A percentile compares a stretch with the other conserved stretches of the same genome.
These are phyloP conservation scores for Brachionus asplanchnoidis DNA, from an alignment of 1,140 invertebrate genomes.

Conservation along the genomic window DNA sequence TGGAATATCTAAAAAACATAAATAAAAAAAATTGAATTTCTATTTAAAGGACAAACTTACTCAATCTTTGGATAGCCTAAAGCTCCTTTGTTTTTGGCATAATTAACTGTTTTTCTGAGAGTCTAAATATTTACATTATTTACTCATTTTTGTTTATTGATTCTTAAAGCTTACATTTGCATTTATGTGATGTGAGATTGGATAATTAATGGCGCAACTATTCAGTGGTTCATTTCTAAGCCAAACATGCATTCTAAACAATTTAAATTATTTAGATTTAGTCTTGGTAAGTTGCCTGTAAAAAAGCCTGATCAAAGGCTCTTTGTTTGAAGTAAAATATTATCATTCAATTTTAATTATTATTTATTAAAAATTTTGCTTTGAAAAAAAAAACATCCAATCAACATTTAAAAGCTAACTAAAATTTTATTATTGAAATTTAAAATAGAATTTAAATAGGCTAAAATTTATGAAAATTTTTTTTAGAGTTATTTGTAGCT, in stretches of 20 bases:
- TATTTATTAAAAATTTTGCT: not conserved
- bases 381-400: not conserved
- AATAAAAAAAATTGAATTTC: not conserved
- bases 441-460: not conserved
- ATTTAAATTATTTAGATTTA: not conserved
- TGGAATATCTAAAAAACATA: conserved; percentile 4
- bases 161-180: conserved; percentile 9
- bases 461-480: not conserved
- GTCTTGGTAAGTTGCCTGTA: not conserved
- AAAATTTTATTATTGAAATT: conserved; percentile 18
- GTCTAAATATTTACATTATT: not conserved
- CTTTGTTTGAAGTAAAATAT: not conserved
- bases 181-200: conserved; percentile 39
- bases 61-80: conserved; percentile 37
- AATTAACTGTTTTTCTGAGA: conserved; percentile 30
- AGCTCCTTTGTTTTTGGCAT: conserved; percentile 39
- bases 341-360: not conserved
- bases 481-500: not conserved
- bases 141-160: not conserved
- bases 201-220: conserved; percentile 37
- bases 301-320: conserved; percentile 21
- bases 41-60: not conserved
- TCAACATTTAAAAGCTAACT: not conserved
- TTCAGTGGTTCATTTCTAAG: conserved; percentile 23
- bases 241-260: conserved; percentile 24